Conservation (phyloP, 2,888 invertebrate genomes). For the Beris chalybata region DNA sequence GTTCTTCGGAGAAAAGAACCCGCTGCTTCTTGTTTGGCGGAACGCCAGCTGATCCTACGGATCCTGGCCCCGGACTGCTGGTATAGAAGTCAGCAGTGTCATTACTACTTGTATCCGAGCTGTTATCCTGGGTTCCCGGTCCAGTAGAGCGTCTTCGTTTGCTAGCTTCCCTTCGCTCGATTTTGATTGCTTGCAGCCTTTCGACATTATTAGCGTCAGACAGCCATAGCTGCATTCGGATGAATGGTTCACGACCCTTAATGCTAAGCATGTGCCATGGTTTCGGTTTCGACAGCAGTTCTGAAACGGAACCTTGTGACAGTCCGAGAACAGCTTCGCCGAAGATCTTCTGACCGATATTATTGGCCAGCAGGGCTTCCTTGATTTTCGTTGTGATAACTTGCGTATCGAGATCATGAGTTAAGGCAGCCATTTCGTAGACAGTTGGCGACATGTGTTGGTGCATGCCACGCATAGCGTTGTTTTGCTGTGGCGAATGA, state of each 20-base stretch:
- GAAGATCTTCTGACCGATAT: slow-evolving; percentile 97
- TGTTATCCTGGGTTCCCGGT: slow-evolving; percentile 79
- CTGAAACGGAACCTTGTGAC: slow-evolving; percentile 96
- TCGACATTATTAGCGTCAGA: slow-evolving; percentile 95
- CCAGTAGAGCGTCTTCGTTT: slow-evolving; percentile 84
- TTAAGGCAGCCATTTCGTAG: slow-evolving; percentile 95
- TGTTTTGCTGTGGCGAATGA: slow-evolving; percentile 67
- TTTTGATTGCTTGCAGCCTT: slow-evolving; percentile 85
- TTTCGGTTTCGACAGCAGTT: slow-evolving; percentile 95
- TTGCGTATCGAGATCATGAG: slow-evolving; percentile 95
- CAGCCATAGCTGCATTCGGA: slow-evolving; percentile 95
- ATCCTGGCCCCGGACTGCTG: slow-evolving; percentile 74
- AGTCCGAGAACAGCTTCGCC: slow-evolving; percentile 96
- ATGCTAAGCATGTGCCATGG: slow-evolving; percentile 99
- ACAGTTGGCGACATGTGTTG: slow-evolving; percentile 93
- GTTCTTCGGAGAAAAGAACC: slow-evolving; percentile 96
- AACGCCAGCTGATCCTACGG: slow-evolving; percentile 62
- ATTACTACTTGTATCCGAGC: slow-evolving; percentile 84
- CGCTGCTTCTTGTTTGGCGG: slow-evolving; percentile 93
- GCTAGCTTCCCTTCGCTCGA: slow-evolving; percentile 88
- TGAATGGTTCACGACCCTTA: slow-evolving; percentile 95
- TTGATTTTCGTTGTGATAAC: slow-evolving; percentile 96
- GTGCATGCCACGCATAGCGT: slow-evolving; percentile 72
- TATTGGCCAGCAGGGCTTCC: slow-evolving; percentile 93
- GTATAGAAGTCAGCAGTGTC: slow-evolving; percentile 88